Conservation (phyloP, 2,113 vertebrate genomes). For the Rynchops niger region DNA sequence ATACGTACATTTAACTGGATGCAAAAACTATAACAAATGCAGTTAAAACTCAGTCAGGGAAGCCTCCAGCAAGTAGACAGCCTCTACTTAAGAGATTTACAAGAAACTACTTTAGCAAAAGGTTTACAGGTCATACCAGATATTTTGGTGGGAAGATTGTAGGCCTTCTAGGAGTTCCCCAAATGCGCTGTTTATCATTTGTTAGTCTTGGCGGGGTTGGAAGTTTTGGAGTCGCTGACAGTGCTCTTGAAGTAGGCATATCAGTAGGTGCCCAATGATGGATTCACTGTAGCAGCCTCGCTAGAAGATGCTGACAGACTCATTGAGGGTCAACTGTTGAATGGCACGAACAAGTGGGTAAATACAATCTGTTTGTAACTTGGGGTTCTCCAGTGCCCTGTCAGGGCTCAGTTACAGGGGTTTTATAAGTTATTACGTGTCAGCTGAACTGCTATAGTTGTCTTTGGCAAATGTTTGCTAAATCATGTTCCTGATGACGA, state of each 20-base stretch:
- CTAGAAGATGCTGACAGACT: not conserved
- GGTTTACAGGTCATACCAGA: not conserved
- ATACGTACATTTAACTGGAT: not conserved
- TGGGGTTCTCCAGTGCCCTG: not conserved
- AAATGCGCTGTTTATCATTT: not conserved
- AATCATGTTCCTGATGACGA: not conserved
- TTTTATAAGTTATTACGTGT: not conserved
- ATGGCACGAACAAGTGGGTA: slow-evolving; percentile 47
- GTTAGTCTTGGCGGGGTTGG: rapidly evolving
- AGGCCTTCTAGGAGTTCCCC: not conserved
- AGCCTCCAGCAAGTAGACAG: not conserved
- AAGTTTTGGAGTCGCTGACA: not conserved
- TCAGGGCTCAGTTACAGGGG: slow-evolving; percentile 32
- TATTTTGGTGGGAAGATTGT: not conserved
- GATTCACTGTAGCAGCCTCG: not conserved
- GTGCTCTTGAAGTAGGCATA: not conserved
- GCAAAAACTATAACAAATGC: not conserved
- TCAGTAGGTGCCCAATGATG: not conserved
- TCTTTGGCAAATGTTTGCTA: slow-evolving; percentile 14
- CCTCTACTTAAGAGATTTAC: not conserved
- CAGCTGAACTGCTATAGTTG: slow-evolving; percentile 27
- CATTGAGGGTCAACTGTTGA: not conserved
- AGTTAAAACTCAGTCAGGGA: not conserved
- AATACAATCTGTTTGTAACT: slow-evolving; percentile 44
- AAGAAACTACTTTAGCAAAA: not conserved